A percentile compares a stretch with the other conserved stretches of the same genome.
phyloP scores from a whole-genome alignment of 1,140 invertebrate genomes.

The Aphis gossypii region DNA sequence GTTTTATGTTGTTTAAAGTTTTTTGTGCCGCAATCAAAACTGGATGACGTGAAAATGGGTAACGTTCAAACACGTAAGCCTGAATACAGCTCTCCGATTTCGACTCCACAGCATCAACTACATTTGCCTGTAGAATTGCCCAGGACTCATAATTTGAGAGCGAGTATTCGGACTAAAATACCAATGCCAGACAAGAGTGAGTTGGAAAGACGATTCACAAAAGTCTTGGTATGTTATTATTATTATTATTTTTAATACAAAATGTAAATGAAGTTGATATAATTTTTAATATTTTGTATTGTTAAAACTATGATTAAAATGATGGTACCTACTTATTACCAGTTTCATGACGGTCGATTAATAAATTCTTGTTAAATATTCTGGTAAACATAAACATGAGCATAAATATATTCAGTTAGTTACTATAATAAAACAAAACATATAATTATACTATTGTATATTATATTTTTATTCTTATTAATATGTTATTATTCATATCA shows the following conservation, averaged over 20 bases:
- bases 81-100: constrained; percentile 58
- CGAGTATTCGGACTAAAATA: constrained; percentile 75
- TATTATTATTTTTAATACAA: not conserved
- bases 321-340: not conserved
- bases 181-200: constrained; percentile 87
- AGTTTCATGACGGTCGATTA: not conserved
- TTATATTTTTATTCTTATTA: no score
- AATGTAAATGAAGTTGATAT: not conserved
- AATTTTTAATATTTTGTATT: not conserved
- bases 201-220: constrained; percentile 89
- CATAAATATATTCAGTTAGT: not conserved
- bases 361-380: not conserved
- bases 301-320: not conserved
- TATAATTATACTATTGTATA: not conserved
- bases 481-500: no score
- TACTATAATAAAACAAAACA: not conserved
- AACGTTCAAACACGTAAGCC: constrained; percentile 60
- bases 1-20: constrained; percentile 59
- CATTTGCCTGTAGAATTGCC: constrained; percentile 61
- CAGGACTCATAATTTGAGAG: constrained; percentile 65
- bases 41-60: constrained; percentile 59
- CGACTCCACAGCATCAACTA: constrained; percentile 41
- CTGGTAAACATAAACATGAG: not conserved
- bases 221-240: constrained; percentile 85
- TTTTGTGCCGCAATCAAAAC: constrained; percentile 40